These are phyloP conservation scores for Acleris sparsana DNA, from an alignment of 2,888 invertebrate species.

Conservation along the genomic window DNA sequence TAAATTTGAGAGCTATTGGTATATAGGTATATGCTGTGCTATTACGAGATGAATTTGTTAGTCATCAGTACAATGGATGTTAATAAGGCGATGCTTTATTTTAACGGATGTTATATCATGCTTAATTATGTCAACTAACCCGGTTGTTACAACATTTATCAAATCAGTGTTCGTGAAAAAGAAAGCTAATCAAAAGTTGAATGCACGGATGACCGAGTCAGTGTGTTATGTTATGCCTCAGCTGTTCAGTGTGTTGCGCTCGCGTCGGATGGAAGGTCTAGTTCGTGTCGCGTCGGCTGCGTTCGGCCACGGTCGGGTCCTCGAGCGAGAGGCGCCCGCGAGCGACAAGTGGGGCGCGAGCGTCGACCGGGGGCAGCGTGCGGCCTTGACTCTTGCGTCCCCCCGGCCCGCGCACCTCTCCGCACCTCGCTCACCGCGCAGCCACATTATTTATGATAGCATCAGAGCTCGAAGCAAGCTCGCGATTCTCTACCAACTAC, in stretches of 20 bases:
- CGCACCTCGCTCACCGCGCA: slow-evolving; percentile 69
- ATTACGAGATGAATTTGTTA: too few species aligned
- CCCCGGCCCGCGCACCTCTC: slow-evolving; percentile 51
- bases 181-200: slow-evolving; percentile 83
- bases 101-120: not conserved
- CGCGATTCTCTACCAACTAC: slow-evolving; percentile 75
- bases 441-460: slow-evolving; percentile 82
- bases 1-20: too few species aligned
- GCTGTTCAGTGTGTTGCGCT: slow-evolving; percentile 78
- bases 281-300: slow-evolving; percentile 71
- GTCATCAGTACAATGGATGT: too few species aligned
- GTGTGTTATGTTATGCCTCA: slow-evolving; percentile 83
- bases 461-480: slow-evolving; percentile 78
- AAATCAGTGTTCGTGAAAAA: slow-evolving; percentile 73
- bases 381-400: slow-evolving; percentile 87
- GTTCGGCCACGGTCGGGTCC: slow-evolving; percentile 62
- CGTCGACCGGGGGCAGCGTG: slow-evolving; percentile 91
- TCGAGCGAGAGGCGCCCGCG: slow-evolving; percentile 65
- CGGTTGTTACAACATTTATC: slow-evolving; percentile 41
- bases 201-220: slow-evolving; percentile 84
- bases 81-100: too few species aligned
- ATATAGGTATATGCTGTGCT: too few species aligned
- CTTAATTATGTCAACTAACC: slow-evolving; percentile 5
- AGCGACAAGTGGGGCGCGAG: slow-evolving; percentile 85
- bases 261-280: slow-evolving; percentile 77